Evolutionary conservation across 2,888 invertebrate species (phyloP), one percentile per base, ranked within the genome.

Genomic region (Agapostemon virescens): DNA sequence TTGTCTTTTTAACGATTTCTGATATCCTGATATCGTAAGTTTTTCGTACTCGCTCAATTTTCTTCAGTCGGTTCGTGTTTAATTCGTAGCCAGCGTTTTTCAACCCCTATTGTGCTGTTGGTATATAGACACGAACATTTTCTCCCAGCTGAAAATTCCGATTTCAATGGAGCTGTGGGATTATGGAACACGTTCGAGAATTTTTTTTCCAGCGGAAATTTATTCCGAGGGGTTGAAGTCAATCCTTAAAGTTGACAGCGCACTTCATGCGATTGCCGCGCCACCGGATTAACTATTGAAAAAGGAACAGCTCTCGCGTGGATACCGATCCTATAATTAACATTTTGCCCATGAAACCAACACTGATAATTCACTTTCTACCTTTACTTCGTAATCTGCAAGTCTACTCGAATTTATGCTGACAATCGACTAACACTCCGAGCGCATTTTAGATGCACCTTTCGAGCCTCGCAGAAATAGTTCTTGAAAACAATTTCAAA

Each of bases 241-340:
- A 61, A 61, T 33, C 33, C 33, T 61, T 61, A 61, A 61, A 61
- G 61, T 61, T 30, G 33, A 61, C 20, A 61, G 61, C 33, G 11
- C 33, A 20, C 33, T 61, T 30, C 11, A 20, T 1, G 20, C 33
- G 33, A 20, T 33, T 61, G 61, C 11, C 20, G 9, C 61, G 20
- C 61, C 61, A 61, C 20, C 30, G 61, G 61, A 20, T 17, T 17
- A 2, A 20, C 20, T 30, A 61, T 33, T 33, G 33, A 30, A 33
- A 61, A 61, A 61, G 9, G 11, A 20, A 61, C 30, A 61, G 2
- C 33, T 17, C 20, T 20, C 4, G 33, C 3, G 1, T 61, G 30
- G 30, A 30, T 30, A 61, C 30, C 7, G 58, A 33, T 61, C 4
- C 33, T 20, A 26, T 33, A 61, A 61, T 20, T 20, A 61, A 30